Evolutionary conservation across 2,888 invertebrate genomes (phyloP).

Genomic region (Zaprionus obscuricornis): DNA sequence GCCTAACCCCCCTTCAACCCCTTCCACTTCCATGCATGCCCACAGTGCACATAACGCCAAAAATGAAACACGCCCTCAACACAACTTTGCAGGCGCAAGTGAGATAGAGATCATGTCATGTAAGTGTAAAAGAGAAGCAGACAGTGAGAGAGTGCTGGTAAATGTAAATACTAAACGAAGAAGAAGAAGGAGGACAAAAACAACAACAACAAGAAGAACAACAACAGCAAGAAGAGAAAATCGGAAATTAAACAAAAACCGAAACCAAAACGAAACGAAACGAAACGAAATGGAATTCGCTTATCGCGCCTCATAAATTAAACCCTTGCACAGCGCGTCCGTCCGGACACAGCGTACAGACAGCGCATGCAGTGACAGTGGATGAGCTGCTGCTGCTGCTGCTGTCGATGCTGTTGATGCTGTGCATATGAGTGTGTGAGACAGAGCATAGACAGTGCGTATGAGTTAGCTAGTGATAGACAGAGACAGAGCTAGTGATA

Average conservation of each 20-base stretch:
- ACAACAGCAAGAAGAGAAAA: slow-evolving; percentile 54
- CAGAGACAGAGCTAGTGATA: not conserved
- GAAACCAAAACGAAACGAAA: too few relatives aligned
- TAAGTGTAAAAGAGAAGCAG: slow-evolving; percentile 12
- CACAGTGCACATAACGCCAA: too few relatives aligned
- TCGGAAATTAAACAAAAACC: slow-evolving; percentile 79
- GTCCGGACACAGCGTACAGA: slow-evolving; percentile 8
- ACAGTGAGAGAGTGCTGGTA: slow-evolving; percentile 16
- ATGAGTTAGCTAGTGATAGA: not conserved
- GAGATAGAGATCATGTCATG: slow-evolving; percentile 9
- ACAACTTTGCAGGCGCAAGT: not conserved
- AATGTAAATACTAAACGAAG: slow-evolving; percentile 72
- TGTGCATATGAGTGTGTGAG: slow-evolving; percentile 16
- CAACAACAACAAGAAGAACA: slow-evolving; percentile 25
- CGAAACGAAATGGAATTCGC: slow-evolving; percentile 77
- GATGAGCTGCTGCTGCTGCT: slow-evolving; percentile 30
- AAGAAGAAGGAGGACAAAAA: slow-evolving; percentile 24
- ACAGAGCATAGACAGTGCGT: not conserved
- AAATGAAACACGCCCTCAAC: slow-evolving; percentile 37
- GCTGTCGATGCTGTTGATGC: not conserved
- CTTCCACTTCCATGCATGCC: too few relatives aligned
- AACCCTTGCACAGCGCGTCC: slow-evolving; percentile 71
- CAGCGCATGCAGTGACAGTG: slow-evolving; percentile 8
- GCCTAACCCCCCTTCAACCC: not conserved
- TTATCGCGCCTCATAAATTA: slow-evolving; percentile 81